Evolutionary conservation across 2,888 invertebrate genomes (phyloP).

Genomic region (Coelopa pilipes): DNA sequence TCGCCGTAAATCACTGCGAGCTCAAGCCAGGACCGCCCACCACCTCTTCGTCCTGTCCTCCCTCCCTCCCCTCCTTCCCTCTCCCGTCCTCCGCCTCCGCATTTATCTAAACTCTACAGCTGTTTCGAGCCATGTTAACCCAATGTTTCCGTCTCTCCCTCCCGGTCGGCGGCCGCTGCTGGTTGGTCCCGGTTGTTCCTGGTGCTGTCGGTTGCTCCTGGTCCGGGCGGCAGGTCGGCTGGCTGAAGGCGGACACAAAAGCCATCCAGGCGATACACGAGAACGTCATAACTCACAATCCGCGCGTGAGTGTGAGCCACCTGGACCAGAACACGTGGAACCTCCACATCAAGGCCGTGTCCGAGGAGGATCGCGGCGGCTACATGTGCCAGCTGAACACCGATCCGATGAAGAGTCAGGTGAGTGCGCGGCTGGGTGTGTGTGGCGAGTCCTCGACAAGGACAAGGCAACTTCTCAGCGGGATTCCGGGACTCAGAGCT

Average conservation of each 20-base stretch:
- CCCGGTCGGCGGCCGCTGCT: not conserved
- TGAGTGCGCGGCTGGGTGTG: slow-evolving; percentile 64
- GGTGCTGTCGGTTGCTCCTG: slow-evolving; percentile 27
- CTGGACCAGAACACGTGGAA: slow-evolving; percentile 90
- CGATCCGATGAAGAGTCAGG: slow-evolving; percentile 94
- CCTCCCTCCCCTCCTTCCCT: not conserved
- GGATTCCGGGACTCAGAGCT: too few species aligned
- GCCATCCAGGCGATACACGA: slow-evolving; percentile 93
- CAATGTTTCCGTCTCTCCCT: slow-evolving; percentile 30
- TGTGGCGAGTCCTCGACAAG: not conserved
- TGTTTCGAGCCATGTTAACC: slow-evolving; percentile 42
- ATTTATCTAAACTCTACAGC: slow-evolving; percentile 41
- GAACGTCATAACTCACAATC: slow-evolving; percentile 92
- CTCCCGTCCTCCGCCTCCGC: not conserved
- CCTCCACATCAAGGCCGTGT: slow-evolving; percentile 86
- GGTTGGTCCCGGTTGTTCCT: slow-evolving; percentile 2
- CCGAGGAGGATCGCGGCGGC: slow-evolving; percentile 87
- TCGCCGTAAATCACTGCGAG: slow-evolving; percentile 27
- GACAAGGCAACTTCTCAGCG: too few species aligned
- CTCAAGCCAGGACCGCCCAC: not conserved
- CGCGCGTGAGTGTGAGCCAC: slow-evolving; percentile 85
- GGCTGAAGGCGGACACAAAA: slow-evolving; percentile 93
- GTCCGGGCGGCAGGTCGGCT: slow-evolving; percentile 77
- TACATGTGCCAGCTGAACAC: slow-evolving; percentile 97
- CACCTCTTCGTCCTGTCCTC: not conserved